phyloP scores from a whole-genome alignment of 2,113 vertebrate genomes.

The Calyptomena viridis region DNA sequence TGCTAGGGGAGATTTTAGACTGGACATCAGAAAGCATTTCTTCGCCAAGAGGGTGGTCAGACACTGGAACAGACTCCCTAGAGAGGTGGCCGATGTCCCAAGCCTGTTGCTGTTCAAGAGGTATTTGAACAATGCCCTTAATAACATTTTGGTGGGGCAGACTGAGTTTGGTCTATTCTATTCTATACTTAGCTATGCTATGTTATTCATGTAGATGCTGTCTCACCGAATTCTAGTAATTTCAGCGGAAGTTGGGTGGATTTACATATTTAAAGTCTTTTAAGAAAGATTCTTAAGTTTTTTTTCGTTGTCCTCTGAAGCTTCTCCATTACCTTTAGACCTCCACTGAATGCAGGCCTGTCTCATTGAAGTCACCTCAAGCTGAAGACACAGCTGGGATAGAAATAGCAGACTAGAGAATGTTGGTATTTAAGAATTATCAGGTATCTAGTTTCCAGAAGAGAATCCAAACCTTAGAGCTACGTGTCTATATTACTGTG shows the following conservation, averaged over 20 bases:
- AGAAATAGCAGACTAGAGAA: neutral
- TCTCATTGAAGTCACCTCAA: neutral
- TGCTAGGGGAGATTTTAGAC: neutral
- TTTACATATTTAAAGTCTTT: neutral
- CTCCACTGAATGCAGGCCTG: neutral
- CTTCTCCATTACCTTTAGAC: neutral
- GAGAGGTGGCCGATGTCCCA: neutral
- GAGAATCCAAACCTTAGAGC: neutral
- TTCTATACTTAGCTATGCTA: neutral
- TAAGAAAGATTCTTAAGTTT: neutral
- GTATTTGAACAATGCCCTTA: neutral
- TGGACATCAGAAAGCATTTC: neutral
- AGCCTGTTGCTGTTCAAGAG: neutral
- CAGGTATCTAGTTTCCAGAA: neutral
- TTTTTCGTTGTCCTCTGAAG: neutral
- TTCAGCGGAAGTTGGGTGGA: neutral
- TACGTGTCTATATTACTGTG: fast-evolving
- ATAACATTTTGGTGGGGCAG: neutral
- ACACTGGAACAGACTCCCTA: neutral
- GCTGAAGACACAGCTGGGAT: neutral
- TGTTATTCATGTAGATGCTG: neutral
- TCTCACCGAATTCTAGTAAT: neutral
- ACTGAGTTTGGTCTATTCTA: neutral
- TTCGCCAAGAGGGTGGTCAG: neutral
- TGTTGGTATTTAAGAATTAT: neutral